A percentile compares a stretch with the other conserved stretches of the same genome.
Conservation (phyloP, 2,113 vertebrate genomes). For the Elephas maximus region DNA sequence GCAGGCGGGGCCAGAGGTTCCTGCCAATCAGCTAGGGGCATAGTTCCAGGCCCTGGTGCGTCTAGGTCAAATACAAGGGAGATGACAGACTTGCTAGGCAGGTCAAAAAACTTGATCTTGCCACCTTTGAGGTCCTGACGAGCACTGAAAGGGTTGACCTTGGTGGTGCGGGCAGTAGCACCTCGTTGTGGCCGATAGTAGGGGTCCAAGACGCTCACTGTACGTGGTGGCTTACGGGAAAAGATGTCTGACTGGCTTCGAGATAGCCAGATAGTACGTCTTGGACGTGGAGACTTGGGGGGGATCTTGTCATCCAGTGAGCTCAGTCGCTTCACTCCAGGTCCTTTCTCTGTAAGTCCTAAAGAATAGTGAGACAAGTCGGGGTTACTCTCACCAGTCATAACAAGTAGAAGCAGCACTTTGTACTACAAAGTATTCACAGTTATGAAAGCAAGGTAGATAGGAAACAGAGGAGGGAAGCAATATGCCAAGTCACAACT, state of each 20-base stretch:
- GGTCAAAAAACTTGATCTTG: constrained; percentile 97
- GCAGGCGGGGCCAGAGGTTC: constrained; percentile 88
- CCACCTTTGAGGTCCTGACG: constrained; percentile 97
- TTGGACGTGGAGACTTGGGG: constrained; percentile 95
- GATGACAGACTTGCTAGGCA: constrained; percentile 98
- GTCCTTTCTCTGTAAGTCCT: constrained; percentile 93
- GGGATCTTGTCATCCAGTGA: constrained; percentile 96
- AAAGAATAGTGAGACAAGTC: constrained; percentile 62
- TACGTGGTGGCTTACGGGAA: constrained; percentile 93
- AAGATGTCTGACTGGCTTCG: constrained; percentile 98
- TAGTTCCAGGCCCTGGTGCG: constrained; percentile 91
- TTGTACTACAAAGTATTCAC: background rate
- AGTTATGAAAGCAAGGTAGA: background rate
- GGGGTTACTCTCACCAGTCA: constrained; percentile 20
- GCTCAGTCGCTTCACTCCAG: constrained; percentile 95
- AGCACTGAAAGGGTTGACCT: constrained; percentile 97
- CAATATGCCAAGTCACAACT: background rate
- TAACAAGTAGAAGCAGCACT: background rate
- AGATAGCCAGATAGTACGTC: constrained; percentile 96
- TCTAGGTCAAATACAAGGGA: constrained; percentile 96
- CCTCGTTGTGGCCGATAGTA: constrained; percentile 92
- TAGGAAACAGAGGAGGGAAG: constrained; percentile 7
- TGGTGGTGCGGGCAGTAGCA: constrained; percentile 84
- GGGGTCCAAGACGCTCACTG: constrained; percentile 96
- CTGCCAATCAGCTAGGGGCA: constrained; percentile 87